A percentile compares a stretch with the other conserved stretches of the same genome.
phyloP scores from a whole-genome alignment of 2,113 vertebrate species.

The Nymphicus hollandicus region DNA sequence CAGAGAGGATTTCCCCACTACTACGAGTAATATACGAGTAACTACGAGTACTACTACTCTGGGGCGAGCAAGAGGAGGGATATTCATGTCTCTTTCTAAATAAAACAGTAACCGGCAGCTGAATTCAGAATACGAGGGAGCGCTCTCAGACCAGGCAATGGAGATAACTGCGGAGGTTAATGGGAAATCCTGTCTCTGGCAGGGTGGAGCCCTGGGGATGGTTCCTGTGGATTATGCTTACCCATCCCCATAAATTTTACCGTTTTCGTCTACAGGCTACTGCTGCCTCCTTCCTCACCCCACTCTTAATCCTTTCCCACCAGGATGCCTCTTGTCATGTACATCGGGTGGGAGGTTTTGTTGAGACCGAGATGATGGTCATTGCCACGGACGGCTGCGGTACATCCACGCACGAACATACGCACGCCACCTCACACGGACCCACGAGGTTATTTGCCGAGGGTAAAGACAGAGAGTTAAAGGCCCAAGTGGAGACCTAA shows the following conservation, averaged over 20 bases:
- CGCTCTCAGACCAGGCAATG: rapidly evolving
- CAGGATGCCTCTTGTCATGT: background rate
- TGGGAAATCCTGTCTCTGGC: background rate
- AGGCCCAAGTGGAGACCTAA: background rate
- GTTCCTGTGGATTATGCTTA: background rate
- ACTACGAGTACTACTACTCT: background rate
- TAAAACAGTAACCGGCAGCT: background rate
- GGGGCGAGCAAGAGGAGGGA: background rate
- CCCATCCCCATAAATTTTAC: background rate
- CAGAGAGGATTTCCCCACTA: background rate
- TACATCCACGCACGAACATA: background rate
- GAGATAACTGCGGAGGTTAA: background rate
- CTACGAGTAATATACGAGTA: background rate
- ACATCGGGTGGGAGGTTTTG: background rate
- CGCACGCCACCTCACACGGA: background rate
- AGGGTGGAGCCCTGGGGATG: background rate
- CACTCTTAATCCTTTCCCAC: background rate
- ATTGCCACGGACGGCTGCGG: background rate
- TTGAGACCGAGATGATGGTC: background rate
- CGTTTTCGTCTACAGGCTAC: background rate
- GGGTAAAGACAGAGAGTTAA: background rate
- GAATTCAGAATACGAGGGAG: background rate
- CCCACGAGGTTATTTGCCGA: background rate
- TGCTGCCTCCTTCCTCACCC: background rate
- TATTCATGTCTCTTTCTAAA: background rate